Evolutionary conservation across 2,888 invertebrate species (phyloP).

Genomic region (Oasisia sp.): DNA sequence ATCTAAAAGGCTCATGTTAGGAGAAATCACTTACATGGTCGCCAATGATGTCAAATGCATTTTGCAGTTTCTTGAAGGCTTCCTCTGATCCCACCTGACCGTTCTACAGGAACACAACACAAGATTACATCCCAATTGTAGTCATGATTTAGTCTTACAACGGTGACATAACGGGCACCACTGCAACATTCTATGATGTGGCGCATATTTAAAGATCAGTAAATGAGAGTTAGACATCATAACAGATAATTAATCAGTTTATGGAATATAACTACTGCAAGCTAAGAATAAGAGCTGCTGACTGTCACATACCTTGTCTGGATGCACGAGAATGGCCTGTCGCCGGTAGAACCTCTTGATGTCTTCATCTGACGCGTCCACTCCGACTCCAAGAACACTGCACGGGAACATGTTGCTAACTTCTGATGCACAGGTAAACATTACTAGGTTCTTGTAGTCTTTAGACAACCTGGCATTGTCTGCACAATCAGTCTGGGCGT

Average conservation of each 20-base stretch:
- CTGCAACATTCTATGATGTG: not conserved
- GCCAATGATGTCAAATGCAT: constrained; percentile 94
- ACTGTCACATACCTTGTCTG: constrained; percentile 76
- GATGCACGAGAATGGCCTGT: constrained; percentile 93
- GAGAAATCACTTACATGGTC: constrained; percentile 70
- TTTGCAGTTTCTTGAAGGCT: constrained; percentile 93
- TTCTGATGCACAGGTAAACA: not conserved
- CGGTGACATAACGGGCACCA: not conserved
- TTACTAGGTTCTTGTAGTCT: no score
- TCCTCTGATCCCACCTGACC: constrained; percentile 94
- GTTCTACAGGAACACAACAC: constrained; percentile 69
- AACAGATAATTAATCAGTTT: not conserved
- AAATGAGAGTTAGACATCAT: not conserved
- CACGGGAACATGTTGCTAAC: constrained; percentile 31
- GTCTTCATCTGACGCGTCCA: constrained; percentile 90
- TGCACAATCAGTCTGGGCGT: no score
- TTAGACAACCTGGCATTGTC: no score
- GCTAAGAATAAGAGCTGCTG: not conserved
- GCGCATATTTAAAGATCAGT: not conserved
- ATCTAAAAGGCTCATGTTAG: not conserved
- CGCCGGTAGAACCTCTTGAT: constrained; percentile 93
- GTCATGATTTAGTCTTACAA: not conserved
- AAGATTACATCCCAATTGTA: not conserved
- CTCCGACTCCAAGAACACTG: constrained; percentile 87
- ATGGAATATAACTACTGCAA: constrained; percentile 9